Evolutionary conservation across 1,140 invertebrate genomes (phyloP).

Genomic region (Trichogramma pretiosum): DNA sequence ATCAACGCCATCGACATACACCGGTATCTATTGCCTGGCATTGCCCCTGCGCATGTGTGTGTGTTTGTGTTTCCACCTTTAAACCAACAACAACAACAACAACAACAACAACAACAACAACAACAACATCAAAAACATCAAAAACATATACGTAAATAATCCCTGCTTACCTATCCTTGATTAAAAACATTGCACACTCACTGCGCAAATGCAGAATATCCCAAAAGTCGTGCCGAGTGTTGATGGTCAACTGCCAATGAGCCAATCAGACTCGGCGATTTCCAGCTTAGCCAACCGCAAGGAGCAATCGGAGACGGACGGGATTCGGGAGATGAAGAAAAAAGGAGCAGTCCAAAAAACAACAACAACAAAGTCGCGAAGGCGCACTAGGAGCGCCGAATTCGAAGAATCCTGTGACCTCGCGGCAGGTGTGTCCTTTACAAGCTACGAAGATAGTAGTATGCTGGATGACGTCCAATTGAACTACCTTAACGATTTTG

Average conservation of each 20-base stretch:
- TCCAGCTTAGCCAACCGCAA: conserved; percentile 38
- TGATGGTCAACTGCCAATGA: no score
- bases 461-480: no score
- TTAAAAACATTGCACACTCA: no score
- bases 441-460: no score
- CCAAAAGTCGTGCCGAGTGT: conserved; percentile 27
- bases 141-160: background rate
- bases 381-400: conserved; percentile 18
- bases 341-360: background rate
- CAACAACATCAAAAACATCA: background rate
- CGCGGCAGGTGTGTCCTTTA: background rate
- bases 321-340: background rate
- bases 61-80: background rate
- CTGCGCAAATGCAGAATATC: conserved; percentile 27
- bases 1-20: no score
- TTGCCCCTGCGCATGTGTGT: no score
- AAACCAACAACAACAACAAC: background rate
- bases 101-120: background rate
- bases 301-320: conserved; percentile 14
- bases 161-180: background rate
- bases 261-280: conserved; percentile 41
- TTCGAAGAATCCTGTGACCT: no score
- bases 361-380: conserved; percentile 2
- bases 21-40: no score
- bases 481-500: background rate